Base-by-base conservation (phyloP, 2,113 vertebrate species). In the Dicaeum eximium region DNA sequence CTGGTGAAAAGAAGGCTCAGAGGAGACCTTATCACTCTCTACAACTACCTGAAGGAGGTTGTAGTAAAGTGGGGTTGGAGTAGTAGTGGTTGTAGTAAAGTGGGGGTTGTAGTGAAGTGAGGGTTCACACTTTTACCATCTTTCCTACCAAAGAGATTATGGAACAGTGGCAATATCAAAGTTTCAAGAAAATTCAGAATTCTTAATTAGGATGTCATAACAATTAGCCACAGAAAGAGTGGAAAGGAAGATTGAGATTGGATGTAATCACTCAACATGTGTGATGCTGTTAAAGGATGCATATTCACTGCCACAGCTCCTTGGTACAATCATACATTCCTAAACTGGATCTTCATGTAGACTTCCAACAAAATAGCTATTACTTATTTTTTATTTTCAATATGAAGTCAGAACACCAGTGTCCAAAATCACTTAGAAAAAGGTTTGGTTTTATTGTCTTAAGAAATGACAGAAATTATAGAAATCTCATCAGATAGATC, bases 81-180 rank as follows among this genome's bases (percentile, higher is more conserved):
- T n/a, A n/a, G 24, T 2, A 38, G 12, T 6, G 19, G 2, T 4
- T 27, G 24, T 2, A 38, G 12, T 6, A 14, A 37, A 30, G 7
- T 11, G 25, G 6, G 14, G 21, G 2, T 5, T 42, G 15, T 6
- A 35, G 11, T 15, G 25, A 35, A 42, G 9, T 15, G 11, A 3
- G 9, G 2, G 5, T 48, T 75, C 17, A 70, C 22, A 30, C n/a
- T n/a, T n/a, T n/a, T n/a, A 84, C 19, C 16, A 40, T 25, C 16
- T 62, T 78, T 10, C 27, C 37, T 40, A 31, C 9, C 2, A 10
- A 88, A 67, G 30, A 75, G 18, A 35, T 65, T 21, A 65, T 2
- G 7, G 23, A 87, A 1, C 10, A 62, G 5, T 42, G 10, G 11
- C 33, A 77, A 33, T 6, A 47, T 27, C 7, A 56, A 88, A 86